phyloP scores from a whole-genome alignment of 2,797 vertebrate species.

The Pogoniulus pusillus region DNA sequence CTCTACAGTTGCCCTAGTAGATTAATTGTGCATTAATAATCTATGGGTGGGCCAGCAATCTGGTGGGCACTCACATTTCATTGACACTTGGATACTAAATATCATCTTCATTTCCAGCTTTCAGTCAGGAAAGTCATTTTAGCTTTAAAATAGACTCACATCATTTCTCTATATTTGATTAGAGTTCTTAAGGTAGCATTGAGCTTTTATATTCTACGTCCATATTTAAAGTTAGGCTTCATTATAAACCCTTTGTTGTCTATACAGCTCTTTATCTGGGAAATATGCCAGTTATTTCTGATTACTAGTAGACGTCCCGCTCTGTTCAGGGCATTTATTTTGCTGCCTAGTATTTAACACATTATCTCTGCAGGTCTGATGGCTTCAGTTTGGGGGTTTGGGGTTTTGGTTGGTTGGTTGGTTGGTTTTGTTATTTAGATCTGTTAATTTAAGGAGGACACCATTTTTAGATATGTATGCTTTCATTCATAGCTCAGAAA shows the following conservation, averaged over 20 bases:
- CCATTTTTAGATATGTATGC: neutral
- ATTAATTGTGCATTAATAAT: constrained; percentile 81
- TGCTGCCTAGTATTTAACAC: neutral
- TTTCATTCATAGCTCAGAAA: neutral
- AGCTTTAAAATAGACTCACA: constrained; percentile 50
- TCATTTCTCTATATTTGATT: neutral
- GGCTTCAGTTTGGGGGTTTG: neutral
- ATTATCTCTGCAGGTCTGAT: neutral
- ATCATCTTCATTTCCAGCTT: constrained; percentile 69
- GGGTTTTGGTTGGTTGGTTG: neutral
- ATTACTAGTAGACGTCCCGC: neutral
- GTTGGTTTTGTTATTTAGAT: neutral
- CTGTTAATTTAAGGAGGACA: neutral
- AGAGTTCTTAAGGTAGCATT: neutral
- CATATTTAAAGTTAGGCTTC: neutral
- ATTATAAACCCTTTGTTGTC: neutral
- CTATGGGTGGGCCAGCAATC: constrained; percentile 70
- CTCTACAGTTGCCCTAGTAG: constrained; percentile 73
- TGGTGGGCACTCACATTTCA: constrained; percentile 71
- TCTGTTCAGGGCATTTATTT: neutral
- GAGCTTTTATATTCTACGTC: neutral
- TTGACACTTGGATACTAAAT: constrained; percentile 60
- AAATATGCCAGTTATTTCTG: neutral
- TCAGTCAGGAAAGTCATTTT: constrained; percentile 55
- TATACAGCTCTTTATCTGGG: neutral